These are phyloP conservation scores for Acrobasis repandana DNA, from an alignment of 2,888 invertebrate genomes.

Conservation along the genomic window DNA sequence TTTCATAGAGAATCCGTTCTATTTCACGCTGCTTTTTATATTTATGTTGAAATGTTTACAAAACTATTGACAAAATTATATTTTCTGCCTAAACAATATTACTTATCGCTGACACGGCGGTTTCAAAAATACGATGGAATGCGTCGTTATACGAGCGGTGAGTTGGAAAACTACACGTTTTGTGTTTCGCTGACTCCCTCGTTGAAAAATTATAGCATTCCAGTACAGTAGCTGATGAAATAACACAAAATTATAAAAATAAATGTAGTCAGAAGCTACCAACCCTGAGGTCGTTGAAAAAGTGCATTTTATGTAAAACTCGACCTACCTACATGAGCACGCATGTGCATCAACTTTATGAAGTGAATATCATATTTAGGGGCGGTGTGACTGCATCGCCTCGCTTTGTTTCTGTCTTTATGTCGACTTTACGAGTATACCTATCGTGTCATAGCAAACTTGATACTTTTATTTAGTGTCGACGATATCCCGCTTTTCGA, in stretches of 20 bases:
- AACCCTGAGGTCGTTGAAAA: slow-evolving; percentile 6
- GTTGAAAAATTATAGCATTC: no score
- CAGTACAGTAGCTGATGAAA: background rate
- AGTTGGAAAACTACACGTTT: no score
- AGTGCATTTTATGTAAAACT: slow-evolving; percentile 29
- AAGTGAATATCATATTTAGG: slow-evolving; percentile 58
- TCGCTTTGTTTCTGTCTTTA: slow-evolving; percentile 64
- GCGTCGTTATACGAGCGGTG: no score
- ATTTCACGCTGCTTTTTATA: no score
- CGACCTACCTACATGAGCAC: slow-evolving; percentile 38
- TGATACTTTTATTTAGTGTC: slow-evolving; percentile 2
- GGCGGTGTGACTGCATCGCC: slow-evolving; percentile 52
- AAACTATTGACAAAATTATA: no score
- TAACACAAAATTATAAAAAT: background rate
- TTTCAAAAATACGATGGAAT: no score
- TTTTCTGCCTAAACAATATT: no score
- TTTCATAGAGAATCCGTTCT: no score
- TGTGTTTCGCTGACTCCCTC: no score
- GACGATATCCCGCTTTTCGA: background rate
- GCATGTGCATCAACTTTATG: slow-evolving; percentile 52
- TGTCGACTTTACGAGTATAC: slow-evolving; percentile 51
- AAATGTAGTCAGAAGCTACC: background rate
- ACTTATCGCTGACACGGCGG: no score
- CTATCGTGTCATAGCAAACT: slow-evolving; percentile 21
- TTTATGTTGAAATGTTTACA: no score